Evolutionary conservation across 2,113 vertebrate genomes (phyloP).

Genomic region (Promerops cafer): DNA sequence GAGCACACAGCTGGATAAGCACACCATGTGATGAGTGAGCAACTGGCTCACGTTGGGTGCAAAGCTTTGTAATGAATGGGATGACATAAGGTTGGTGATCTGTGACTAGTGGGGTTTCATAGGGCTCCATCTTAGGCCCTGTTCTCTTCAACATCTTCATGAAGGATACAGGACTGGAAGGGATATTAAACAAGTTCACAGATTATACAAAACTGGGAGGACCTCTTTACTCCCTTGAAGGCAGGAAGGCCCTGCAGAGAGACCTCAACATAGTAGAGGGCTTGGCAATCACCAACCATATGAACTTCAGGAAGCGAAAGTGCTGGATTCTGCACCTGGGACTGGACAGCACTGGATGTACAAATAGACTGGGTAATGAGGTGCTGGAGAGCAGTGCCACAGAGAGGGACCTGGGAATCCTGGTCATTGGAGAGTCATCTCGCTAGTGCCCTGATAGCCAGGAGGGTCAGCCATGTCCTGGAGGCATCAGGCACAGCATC

Average conservation of each 20-base stretch:
- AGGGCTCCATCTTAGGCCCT: background rate
- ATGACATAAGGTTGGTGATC: too few relatives aligned
- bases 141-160: background rate
- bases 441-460: background rate
- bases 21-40: background rate
- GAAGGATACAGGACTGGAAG: background rate
- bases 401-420: background rate
- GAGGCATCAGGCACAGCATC: background rate
- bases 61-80: background rate
- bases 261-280: background rate
- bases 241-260: background rate
- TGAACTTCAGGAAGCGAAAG: background rate
- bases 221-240: background rate
- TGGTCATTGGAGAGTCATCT: background rate
- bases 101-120: background rate
- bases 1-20: background rate
- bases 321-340: background rate
- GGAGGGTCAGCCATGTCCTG: rapidly evolving
- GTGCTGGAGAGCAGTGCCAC: background rate
- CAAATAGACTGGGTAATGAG: background rate
- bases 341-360: background rate
- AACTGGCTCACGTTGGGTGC: background rate
- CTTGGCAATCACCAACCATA: background rate
- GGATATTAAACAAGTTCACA: background rate
- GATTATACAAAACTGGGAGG: background rate